phyloP scores from a whole-genome alignment of 2,113 vertebrate genomes.

The Bothrops jararaca region DNA sequence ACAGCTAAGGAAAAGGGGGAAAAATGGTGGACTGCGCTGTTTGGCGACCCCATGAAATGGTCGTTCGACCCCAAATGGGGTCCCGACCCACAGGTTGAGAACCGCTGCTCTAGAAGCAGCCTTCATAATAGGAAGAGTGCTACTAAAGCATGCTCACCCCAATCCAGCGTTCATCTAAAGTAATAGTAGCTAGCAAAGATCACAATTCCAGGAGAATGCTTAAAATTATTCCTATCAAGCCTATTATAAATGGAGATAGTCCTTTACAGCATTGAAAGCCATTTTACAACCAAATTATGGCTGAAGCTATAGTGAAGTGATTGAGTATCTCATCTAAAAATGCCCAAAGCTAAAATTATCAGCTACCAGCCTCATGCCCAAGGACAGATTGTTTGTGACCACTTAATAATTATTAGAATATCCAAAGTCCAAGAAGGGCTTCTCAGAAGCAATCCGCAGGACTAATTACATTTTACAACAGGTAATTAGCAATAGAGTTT shows the following conservation, averaged over 20 bases:
- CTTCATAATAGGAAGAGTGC: background rate
- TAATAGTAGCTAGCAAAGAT: background rate
- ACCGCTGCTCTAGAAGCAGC: background rate
- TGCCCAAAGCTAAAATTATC: background rate
- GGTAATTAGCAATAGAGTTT: background rate
- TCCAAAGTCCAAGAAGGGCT: background rate
- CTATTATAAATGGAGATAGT: background rate
- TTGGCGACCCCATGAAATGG: too few relatives aligned
- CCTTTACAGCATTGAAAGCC: background rate
- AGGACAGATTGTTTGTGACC: background rate
- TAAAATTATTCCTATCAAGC: background rate
- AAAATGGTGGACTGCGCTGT: too few relatives aligned
- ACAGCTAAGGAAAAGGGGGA: too few relatives aligned
- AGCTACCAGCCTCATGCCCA: background rate
- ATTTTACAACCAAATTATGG: background rate
- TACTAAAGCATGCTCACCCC: background rate
- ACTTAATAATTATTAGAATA: background rate
- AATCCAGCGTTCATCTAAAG: background rate
- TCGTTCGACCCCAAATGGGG: too few relatives aligned
- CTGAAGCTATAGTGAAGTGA: background rate
- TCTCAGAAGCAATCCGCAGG: background rate
- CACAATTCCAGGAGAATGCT: background rate
- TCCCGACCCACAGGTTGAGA: too few relatives aligned
- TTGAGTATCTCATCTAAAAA: background rate
- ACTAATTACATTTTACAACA: background rate